These are phyloP conservation scores for Ailurus styani DNA, from an alignment of 2,113 vertebrate species.

Conservation along the genomic window DNA sequence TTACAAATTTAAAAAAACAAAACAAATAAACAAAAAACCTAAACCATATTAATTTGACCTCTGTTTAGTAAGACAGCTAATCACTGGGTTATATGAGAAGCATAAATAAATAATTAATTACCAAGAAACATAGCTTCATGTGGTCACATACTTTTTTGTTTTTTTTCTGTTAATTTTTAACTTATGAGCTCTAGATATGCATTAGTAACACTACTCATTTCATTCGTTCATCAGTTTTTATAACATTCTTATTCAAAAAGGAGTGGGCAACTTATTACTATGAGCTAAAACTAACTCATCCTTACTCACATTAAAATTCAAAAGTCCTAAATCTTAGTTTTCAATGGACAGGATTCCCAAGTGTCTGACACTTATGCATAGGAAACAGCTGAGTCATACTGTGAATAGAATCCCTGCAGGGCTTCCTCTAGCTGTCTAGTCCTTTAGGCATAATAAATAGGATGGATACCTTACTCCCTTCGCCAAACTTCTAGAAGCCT, in stretches of 20 bases:
- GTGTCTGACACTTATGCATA: background rate
- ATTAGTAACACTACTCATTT: background rate
- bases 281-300: background rate
- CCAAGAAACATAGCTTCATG: background rate
- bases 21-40: background rate
- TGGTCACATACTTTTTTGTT: background rate
- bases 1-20: background rate
- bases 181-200: background rate
- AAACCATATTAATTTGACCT: background rate
- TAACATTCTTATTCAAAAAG: background rate
- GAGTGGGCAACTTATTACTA: background rate
- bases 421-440: background rate
- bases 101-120: conserved; percentile 15
- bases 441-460: background rate
- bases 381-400: background rate
- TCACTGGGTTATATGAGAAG: background rate
- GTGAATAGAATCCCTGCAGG: background rate
- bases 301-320: background rate
- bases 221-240: background rate
- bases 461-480: background rate
- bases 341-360: background rate
- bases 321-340: background rate
- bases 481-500: background rate
- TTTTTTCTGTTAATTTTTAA: background rate
- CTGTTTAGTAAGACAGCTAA: background rate